Evolutionary conservation across 2,113 vertebrate genomes (phyloP).

Genomic region (Tragelaphus strepsiceros): DNA sequence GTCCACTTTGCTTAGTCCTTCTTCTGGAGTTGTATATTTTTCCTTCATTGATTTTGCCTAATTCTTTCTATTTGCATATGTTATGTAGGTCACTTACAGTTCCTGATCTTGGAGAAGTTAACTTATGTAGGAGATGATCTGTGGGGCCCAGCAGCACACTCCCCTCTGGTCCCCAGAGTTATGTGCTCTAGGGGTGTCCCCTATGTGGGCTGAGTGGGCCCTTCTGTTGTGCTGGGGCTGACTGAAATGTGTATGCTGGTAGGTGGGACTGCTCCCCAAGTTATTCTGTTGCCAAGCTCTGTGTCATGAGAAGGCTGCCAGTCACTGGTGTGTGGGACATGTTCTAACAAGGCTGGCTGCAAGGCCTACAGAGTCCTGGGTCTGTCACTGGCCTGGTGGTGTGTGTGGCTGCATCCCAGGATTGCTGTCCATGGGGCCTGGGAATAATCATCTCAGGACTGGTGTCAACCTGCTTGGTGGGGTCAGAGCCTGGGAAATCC

Average conservation of each 20-base stretch:
- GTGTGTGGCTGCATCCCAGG: background rate
- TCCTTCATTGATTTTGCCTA: background rate
- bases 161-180: background rate
- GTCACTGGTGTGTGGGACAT: background rate
- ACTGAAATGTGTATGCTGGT: background rate
- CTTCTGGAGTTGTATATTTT: background rate
- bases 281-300: background rate
- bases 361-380: background rate
- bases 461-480: background rate
- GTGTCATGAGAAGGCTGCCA: background rate
- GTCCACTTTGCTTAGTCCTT: background rate
- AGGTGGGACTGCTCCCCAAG: background rate
- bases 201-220: background rate
- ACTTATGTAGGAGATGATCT: background rate
- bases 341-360: background rate
- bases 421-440: background rate
- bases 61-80: background rate
- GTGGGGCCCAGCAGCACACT: background rate
- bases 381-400: background rate
- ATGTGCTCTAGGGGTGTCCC: background rate
- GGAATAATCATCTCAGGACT: background rate
- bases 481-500: background rate
- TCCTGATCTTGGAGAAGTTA: background rate
- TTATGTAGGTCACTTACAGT: background rate
- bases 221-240: background rate